phyloP scores from a whole-genome alignment of 2,888 invertebrate species.

The Agrenia bidenticulata region DNA sequence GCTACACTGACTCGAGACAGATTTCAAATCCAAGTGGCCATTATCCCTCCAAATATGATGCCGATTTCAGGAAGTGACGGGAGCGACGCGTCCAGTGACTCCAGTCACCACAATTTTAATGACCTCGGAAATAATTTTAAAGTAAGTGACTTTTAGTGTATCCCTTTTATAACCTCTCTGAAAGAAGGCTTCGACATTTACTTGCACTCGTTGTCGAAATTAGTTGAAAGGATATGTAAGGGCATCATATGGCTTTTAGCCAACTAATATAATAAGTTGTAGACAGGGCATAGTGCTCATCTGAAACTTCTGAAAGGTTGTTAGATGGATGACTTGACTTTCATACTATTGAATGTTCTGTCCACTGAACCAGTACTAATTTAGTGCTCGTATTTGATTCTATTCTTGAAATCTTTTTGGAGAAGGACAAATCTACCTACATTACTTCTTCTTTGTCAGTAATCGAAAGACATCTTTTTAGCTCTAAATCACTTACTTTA shows the following conservation, averaged over 20 bases:
- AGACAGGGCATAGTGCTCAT: background rate
- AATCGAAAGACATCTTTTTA: too few species aligned
- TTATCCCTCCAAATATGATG: slow-evolving; percentile 39
- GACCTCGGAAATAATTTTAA: slow-evolving; percentile 39
- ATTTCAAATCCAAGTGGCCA: slow-evolving; percentile 67
- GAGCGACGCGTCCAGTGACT: slow-evolving; percentile 28
- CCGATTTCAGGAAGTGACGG: slow-evolving; percentile 31
- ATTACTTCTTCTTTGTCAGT: too few species aligned
- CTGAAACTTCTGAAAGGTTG: slow-evolving; percentile 2
- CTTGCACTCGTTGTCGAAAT: too few species aligned
- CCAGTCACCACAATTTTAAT: slow-evolving; percentile 29
- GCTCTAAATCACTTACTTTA: too few species aligned
- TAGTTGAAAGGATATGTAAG: background rate
- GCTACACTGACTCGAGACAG: slow-evolving; percentile 72
- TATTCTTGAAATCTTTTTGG: too few species aligned
- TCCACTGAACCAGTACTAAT: too few species aligned
- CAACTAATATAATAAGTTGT: slow-evolving; percentile 14
- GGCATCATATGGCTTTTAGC: slow-evolving; percentile 17
- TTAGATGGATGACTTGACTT: background rate
- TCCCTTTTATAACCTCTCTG: too few species aligned
- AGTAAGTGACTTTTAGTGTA: slow-evolving; percentile 20
- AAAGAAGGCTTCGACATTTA: too few species aligned
- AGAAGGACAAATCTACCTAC: too few species aligned
- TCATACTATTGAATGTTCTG: background rate
- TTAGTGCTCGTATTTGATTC: too few species aligned